Percentiles rank a stretch among this genome's conserved stretches.
These are phyloP conservation scores for Drosophila subquinaria DNA, from an alignment of 2,888 invertebrate genomes.

Conservation along the genomic window DNA sequence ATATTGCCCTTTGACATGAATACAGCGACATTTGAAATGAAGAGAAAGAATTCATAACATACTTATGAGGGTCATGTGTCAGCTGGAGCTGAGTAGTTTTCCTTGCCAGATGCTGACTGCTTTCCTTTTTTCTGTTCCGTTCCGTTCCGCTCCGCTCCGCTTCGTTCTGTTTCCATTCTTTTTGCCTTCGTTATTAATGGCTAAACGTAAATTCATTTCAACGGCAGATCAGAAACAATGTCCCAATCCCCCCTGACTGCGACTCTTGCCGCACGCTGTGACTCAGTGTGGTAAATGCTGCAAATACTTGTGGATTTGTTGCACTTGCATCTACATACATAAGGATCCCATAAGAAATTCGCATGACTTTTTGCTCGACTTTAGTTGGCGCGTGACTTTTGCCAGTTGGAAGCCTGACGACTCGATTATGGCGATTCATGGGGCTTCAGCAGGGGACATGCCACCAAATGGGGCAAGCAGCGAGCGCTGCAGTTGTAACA, in stretches of 20 bases:
- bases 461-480: neutral
- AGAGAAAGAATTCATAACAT: slow-evolving; percentile 33
- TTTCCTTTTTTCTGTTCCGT: neutral
- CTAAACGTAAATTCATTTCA: slow-evolving; percentile 48
- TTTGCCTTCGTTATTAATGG: slow-evolving; percentile 45
- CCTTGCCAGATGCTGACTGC: slow-evolving; percentile 23
- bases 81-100: slow-evolving; percentile 34
- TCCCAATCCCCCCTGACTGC: neutral
- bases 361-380: slow-evolving; percentile 12
- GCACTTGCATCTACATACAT: slow-evolving; percentile 33
- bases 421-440: neutral
- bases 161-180: neutral
- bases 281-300: slow-evolving; percentile 3
- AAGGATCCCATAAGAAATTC: slow-evolving; percentile 28
- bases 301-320: slow-evolving; percentile 32
- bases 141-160: neutral
- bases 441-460: slow-evolving; percentile 2
- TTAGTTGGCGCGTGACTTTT: slow-evolving; percentile 12
- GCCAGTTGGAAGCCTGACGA: slow-evolving; percentile 11
- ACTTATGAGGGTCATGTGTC: slow-evolving; percentile 46
- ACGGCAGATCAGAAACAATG: slow-evolving; percentile 26
- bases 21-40: neutral
- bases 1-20: slow-evolving; percentile 7
- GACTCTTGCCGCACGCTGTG: neutral
- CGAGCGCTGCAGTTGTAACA: neutral